phyloP scores from a whole-genome alignment of 2,113 vertebrate species.

The Sinosuthora webbiana region DNA sequence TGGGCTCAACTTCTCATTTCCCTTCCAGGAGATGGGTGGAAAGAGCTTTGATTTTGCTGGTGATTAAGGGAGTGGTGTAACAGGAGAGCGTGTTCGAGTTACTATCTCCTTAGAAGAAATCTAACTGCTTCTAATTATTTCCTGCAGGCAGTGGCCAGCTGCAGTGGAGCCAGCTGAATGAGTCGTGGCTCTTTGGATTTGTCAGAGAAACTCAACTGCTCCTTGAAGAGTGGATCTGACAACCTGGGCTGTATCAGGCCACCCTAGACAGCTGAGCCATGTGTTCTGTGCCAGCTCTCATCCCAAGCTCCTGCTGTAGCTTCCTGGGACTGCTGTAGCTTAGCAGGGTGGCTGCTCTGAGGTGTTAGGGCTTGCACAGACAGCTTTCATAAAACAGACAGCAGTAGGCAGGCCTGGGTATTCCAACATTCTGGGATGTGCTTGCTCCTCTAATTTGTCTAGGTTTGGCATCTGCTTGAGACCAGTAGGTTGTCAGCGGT shows the following conservation, averaged over 20 bases:
- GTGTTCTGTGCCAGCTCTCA: not conserved
- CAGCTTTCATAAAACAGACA: not conserved
- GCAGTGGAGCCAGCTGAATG: not conserved
- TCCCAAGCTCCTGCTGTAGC: not conserved
- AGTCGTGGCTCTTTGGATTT: not conserved
- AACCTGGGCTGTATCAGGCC: not conserved
- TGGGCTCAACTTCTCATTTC: not conserved
- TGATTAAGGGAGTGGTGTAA: conserved; percentile 17
- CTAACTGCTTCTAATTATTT: not conserved
- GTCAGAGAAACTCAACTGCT: rapidly evolving
- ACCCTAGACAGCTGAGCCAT: rapidly evolving
- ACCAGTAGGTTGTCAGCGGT: not conserved
- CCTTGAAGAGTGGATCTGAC: not conserved
- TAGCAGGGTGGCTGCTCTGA: not conserved
- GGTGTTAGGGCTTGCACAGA: not conserved
- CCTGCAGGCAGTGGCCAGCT: not conserved
- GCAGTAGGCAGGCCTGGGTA: not conserved
- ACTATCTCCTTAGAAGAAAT: not conserved
- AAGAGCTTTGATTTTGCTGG: not conserved
- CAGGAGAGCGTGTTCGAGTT: not conserved
- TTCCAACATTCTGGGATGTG: not conserved
- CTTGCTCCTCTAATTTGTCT: not conserved
- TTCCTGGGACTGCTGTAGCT: not conserved
- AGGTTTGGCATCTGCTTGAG: rapidly evolving
- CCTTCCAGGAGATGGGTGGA: not conserved